Conservation (phyloP, 37 sponge, comb jelly and placozoan genomes). For the Mnemiopsis leidyi region DNA sequence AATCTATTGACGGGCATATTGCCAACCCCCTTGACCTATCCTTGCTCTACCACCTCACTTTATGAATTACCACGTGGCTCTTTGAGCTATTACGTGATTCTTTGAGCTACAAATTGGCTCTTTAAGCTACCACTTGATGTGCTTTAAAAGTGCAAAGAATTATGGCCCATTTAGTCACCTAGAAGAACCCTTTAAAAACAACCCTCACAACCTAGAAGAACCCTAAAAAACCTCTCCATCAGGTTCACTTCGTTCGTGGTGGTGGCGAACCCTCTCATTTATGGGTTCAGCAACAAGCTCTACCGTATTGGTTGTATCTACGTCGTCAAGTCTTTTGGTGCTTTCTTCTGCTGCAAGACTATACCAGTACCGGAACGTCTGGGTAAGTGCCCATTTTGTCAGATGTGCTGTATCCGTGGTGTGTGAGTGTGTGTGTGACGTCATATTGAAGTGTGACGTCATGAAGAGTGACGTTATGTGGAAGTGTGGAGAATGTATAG, state of each 20-base stretch:
- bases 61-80: no score
- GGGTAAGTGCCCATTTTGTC: neutral
- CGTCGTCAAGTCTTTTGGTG: neutral
- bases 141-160: no score
- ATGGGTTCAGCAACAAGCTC: slow-evolving; percentile 34
- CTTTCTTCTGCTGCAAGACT: neutral
- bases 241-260: slow-evolving; percentile 26
- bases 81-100: no score
- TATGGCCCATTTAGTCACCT: no score
- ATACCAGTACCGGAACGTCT: neutral
- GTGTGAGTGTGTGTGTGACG: neutral
- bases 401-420: neutral
- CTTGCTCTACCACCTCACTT: no score
- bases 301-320: slow-evolving; percentile 42
- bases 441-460: neutral
- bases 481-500: neutral
- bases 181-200: no score
- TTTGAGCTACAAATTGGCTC: no score
- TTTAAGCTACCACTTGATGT: no score
- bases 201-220: no score
- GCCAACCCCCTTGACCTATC: no score
- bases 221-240: no score
- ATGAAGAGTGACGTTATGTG: neutral
- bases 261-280: slow-evolving; percentile 8
- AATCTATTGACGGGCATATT: no score